Percentiles rank a stretch among this genome's conserved stretches.
Evolutionary conservation across 2,888 invertebrate genomes (phyloP).

Genomic region (Rhaphigaster nebulosa): DNA sequence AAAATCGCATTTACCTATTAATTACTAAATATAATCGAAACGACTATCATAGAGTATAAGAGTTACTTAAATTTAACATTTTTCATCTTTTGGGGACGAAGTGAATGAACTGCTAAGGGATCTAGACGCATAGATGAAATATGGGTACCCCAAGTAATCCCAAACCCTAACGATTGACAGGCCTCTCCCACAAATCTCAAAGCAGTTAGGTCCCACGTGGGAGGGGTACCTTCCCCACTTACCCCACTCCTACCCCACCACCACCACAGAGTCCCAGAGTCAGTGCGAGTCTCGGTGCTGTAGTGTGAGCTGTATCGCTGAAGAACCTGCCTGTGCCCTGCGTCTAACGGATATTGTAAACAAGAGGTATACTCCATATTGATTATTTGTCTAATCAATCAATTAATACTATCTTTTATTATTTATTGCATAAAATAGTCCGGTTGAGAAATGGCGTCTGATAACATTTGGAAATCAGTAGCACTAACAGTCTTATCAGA

Average conservation of each 20-base stretch:
- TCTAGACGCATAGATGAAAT: neutral
- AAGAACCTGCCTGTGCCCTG: neutral
- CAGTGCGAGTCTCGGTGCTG: slow-evolving; percentile 10
- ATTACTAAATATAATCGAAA: too few relatives aligned
- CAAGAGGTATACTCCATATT: neutral
- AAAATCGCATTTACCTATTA: too few relatives aligned
- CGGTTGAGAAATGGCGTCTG: neutral
- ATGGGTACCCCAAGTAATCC: neutral
- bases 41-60: too few relatives aligned
- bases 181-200: neutral
- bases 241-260: neutral
- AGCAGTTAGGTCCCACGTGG: slow-evolving; percentile 21
- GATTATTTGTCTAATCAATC: neutral
- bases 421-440: neutral
- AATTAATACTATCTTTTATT: neutral
- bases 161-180: slow-evolving; percentile 11
- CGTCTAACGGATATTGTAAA: slow-evolving; percentile 36
- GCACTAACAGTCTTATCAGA: neutral
- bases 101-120: neutral
- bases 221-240: neutral
- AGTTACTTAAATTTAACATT: neutral
- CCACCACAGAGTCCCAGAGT: neutral
- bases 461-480: neutral
- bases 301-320: neutral
- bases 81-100: neutral